Percentiles rank a stretch among this genome's conserved stretches.
phyloP scores from a whole-genome alignment of 2,797 vertebrate species.

The Gouania willdenowi region DNA sequence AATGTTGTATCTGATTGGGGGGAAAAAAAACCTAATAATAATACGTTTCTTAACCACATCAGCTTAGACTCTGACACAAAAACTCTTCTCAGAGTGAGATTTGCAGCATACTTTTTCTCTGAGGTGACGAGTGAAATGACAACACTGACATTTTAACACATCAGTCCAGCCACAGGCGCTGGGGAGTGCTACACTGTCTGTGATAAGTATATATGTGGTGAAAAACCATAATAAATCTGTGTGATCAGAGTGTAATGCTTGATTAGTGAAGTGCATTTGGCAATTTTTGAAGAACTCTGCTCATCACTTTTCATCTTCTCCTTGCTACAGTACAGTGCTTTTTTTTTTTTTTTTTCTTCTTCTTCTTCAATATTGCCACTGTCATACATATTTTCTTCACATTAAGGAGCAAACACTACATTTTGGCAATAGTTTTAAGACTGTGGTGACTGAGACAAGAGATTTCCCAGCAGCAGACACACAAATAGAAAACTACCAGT shows the following conservation, averaged over 20 bases:
- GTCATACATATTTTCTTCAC: conserved; percentile 10
- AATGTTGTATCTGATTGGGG: conserved; percentile 37
- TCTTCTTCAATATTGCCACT: not conserved
- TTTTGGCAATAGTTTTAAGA: conserved; percentile 35
- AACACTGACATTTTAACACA: conserved; percentile 5
- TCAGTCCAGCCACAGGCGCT: conserved; percentile 7
- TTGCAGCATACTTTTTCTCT: conserved; percentile 33
- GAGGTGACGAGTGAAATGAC: conserved; percentile 24
- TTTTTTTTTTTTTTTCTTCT: not conserved
- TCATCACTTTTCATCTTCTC: not conserved
- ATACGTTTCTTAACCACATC: not conserved
- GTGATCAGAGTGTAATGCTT: not conserved
- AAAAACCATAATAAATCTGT: not conserved
- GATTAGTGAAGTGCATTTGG: conserved; percentile 7
- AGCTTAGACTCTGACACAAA: conserved; percentile 9
- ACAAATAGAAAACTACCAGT: conserved; percentile 11
- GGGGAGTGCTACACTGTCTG: conserved; percentile 13
- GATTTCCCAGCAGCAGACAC: conserved; percentile 25
- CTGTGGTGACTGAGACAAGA: conserved; percentile 24
- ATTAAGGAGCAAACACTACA: conserved; percentile 9
- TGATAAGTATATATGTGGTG: conserved; percentile 6
- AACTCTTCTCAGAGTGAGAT: conserved; percentile 6
- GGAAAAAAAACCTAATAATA: not conserved
- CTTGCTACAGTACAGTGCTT: conserved; percentile 6
- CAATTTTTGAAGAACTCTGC: conserved; percentile 22